Evolutionary conservation across 2,797 vertebrate genomes (phyloP), one percentile per base, ranked within the genome.

Genomic region (Mallotus villosus): DNA sequence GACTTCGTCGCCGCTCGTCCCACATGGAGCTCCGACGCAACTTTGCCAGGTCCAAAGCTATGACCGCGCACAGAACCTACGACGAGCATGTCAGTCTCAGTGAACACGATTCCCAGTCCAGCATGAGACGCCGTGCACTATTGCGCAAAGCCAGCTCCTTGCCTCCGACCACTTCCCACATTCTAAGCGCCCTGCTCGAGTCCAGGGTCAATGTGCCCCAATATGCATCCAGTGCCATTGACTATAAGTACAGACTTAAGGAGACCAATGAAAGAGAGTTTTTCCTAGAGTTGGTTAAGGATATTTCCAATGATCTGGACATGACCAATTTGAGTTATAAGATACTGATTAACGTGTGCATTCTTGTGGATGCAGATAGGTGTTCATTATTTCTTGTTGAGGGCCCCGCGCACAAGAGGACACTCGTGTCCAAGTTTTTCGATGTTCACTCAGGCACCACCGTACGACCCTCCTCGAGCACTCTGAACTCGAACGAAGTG

Each of bases 131-230:
- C 72, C 91, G 93, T 4, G 93, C 94, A 70, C 91, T 94, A 68
- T 83, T 94, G 82, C 91, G 94, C 41, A 94, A 94, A 90, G 94
- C 94, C 87, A 94, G 93, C 81, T 94, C 94, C 2, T 76, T 94
- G 76, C 94, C 94, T 2, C 92, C 93, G 68, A 94, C 92, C 75
- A 92, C 93, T 1, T 91, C 92, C 68, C 93, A 94, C 90, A 94
- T 94, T 80, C 88, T 94, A 51, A 94, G 93, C 84, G 93, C 92
- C 0, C 86, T 94, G 81, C 91, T 94, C 32, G 93, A 94, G 77
- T 94, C 94, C 71, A 77, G 94, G 57, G 94, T 94, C 22, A 94
- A 78, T 84, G 87, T 93, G 70, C 94, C 94, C 21, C 92, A 93
- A 73, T 92, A 94, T 72, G 89, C 92, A 3, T 94, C 93, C 63